Conservation (phyloP, 2,797 vertebrate genomes). For the Emydoidea blandingii region DNA sequence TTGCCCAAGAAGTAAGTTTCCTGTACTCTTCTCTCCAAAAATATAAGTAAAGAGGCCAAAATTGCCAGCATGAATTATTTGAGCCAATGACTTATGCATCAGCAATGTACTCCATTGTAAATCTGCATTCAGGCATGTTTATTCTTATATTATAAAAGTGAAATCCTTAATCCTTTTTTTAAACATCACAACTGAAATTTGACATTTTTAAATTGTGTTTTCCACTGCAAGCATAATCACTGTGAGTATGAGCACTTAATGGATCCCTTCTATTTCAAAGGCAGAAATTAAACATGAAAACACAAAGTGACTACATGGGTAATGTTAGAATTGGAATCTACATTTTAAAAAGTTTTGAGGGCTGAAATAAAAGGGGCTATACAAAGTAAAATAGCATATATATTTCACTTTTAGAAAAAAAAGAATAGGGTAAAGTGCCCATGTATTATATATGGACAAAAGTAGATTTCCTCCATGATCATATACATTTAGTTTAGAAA, state of each 20-base stretch:
- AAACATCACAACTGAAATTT: background rate
- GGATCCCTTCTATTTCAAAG: background rate
- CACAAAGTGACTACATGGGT: background rate
- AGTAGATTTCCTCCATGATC: background rate
- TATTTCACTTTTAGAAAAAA: background rate
- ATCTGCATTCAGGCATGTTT: background rate
- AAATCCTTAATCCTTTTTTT: background rate
- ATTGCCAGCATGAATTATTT: background rate
- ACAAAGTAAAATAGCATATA: background rate
- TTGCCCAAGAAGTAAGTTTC: background rate
- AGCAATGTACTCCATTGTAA: background rate
- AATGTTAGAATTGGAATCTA: background rate
- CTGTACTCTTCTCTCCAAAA: background rate
- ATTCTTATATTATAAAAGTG: background rate
- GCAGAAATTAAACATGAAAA: background rate
- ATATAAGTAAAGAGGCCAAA: background rate
- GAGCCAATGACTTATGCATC: constrained; percentile 14
- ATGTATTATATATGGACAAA: background rate
- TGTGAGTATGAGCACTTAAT: background rate
- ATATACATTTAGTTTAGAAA: background rate
- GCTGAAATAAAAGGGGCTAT: background rate
- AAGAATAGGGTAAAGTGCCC: background rate
- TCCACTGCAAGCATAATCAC: background rate
- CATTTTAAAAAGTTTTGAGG: background rate
- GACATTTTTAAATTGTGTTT: background rate